Evolutionary conservation across 2,888 invertebrate genomes (phyloP).

Genomic region (Chydorus sphaericus): DNA sequence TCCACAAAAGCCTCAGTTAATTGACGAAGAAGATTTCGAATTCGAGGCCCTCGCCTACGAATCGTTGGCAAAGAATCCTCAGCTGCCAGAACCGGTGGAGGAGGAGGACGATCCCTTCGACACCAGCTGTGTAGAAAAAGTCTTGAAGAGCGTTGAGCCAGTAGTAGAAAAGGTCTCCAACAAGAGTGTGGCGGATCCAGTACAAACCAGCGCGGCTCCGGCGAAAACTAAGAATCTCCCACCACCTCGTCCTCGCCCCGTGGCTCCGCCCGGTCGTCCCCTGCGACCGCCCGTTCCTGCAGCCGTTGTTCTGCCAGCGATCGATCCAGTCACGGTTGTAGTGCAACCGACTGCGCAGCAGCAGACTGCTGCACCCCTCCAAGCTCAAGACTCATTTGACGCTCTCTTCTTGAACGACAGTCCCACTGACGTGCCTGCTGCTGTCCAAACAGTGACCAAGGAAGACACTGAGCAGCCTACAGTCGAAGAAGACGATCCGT

Average conservation of each 20-base stretch:
- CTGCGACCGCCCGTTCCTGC: constrained; percentile 25
- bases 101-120: constrained; percentile 67
- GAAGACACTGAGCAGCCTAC: constrained; percentile 57
- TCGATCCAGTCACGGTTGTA: neutral
- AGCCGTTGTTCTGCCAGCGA: constrained; percentile 16
- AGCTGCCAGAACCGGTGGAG: constrained; percentile 29
- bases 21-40: constrained; percentile 30
- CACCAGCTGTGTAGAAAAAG: constrained; percentile 56
- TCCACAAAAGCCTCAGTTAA: constrained; percentile 22
- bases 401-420: neutral
- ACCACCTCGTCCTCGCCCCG: neutral
- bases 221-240: too few relatives aligned
- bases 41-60: constrained; percentile 8
- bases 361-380: neutral
- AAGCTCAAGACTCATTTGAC: constrained; percentile 8
- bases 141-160: constrained; percentile 23
- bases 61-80: constrained; percentile 22
- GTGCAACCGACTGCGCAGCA: neutral
- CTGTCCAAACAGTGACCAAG: constrained; percentile 44
- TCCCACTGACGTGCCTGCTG: neutral
- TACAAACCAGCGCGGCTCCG: too few relatives aligned
- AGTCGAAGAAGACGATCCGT: constrained; percentile 37
- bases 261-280: constrained; percentile 1
- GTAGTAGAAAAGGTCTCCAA: constrained; percentile 4
- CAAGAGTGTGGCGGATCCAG: too few relatives aligned